Base-by-base conservation (phyloP, 64 coral and sea anemone species). In the Montipora capricornis region DNA sequence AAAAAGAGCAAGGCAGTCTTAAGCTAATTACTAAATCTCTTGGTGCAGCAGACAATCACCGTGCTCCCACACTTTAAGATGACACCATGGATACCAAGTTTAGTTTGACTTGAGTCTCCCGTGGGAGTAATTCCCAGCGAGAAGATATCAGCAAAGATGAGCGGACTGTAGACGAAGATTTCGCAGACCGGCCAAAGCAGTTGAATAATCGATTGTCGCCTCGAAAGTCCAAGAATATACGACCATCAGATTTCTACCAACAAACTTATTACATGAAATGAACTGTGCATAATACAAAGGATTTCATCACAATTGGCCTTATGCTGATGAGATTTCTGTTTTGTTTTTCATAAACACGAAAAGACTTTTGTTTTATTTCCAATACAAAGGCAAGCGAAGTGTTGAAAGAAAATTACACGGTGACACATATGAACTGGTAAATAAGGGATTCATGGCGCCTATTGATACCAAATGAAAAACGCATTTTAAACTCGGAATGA, bases 261-360 rank as follows among this genome's bases (percentile, higher is more conserved):
- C 62, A 15, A 86, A 71, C 62, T 11, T 47, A 86, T 49, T 51
- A 14, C 45, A 10, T 22, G 1, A 16, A 73, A 51, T 22, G 2
- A 9, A 47, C 76, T 49, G 19, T 73, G 64, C 19, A 73, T 71
- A 73, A 7, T 71, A 15, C 46, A 49, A 71, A 49, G 19, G 81
- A 15, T 50, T 51, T 73, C 45, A 86, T 66, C 68, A 16, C 47
- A 86, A 86, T 68, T 8, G 66, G 1, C 19, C 17, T 7, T 51
- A 86, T 86, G 70, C 20, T 6, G 20, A 20, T 71, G 62, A 49
- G 16, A 73, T 70, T 47, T 7, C 1, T 69, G 29, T 73, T 71
- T 70, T 86, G 66, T 86, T 86, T 68, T 69, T 84, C 11, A 71
- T 62, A 84, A 84, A 84, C 81, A 84, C 68, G 44, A 61, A 11